These are phyloP conservation scores for Euclidia mi DNA, from an alignment of 2,888 invertebrate species.

Conservation along the genomic window DNA sequence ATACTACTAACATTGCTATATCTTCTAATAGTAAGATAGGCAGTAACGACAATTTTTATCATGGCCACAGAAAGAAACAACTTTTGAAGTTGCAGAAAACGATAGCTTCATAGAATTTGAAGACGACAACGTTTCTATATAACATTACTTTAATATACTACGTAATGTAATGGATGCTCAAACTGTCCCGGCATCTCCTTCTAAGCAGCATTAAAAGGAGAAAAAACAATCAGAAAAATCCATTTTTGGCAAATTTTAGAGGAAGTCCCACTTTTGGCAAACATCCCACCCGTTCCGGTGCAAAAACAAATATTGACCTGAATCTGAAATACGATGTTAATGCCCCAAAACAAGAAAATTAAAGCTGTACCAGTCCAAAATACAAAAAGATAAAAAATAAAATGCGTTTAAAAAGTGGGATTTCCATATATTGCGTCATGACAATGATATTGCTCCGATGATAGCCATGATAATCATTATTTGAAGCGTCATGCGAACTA, in stretches of 20 bases:
- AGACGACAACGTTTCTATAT: constrained; percentile 79
- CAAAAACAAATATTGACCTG: not conserved
- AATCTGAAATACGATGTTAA: not conserved
- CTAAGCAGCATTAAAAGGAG: constrained; percentile 87
- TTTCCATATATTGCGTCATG: constrained; percentile 86
- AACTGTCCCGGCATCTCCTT: constrained; percentile 87
- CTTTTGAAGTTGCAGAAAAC: constrained; percentile 61
- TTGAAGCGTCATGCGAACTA: constrained; percentile 85
- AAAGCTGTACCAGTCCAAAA: constrained; percentile 15
- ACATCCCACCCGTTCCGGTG: constrained; percentile 13
- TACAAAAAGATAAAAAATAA: constrained; percentile 19
- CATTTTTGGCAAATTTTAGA: constrained; percentile 58
- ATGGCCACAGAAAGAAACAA: constrained; percentile 80
- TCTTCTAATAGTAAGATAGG: constrained; percentile 80
- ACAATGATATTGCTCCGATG: constrained; percentile 88
- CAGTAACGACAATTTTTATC: constrained; percentile 81
- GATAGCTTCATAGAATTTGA: constrained; percentile 82
- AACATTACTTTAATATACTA: constrained; percentile 74
- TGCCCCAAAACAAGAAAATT: constrained; percentile 1
- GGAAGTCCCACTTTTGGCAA: constrained; percentile 59
- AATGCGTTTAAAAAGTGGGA: constrained; percentile 69
- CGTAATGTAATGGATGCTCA: constrained; percentile 78
- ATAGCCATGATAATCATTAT: constrained; percentile 86
- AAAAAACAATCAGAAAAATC: constrained; percentile 62
- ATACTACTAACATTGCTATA: constrained; percentile 77